Evolutionary conservation across 2,888 invertebrate species (phyloP).

Genomic region (Troides helena): DNA sequence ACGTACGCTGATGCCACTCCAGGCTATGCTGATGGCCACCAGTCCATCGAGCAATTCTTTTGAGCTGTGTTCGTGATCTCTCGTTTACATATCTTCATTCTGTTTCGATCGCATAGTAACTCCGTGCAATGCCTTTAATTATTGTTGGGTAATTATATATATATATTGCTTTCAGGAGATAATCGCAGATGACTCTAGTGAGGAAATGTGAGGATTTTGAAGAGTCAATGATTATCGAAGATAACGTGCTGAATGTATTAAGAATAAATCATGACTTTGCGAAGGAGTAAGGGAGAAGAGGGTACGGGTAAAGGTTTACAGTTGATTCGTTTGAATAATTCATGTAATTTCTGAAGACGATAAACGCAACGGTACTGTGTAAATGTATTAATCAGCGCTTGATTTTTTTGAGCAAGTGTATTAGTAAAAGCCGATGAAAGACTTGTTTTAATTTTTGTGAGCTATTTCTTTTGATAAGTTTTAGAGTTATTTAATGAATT

Average conservation of each 20-base stretch:
- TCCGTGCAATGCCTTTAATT: background rate
- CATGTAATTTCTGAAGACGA: background rate
- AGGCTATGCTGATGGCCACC: no score
- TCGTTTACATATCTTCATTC: background rate
- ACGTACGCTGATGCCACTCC: no score
- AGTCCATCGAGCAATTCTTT: no score
- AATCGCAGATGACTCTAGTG: background rate
- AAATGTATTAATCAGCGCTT: background rate
- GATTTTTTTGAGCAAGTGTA: no score
- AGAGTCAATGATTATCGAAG: background rate
- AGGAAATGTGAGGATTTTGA: background rate
- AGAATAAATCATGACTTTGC: background rate
- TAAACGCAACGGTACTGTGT: background rate
- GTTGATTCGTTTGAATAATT: background rate
- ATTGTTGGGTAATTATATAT: background rate
- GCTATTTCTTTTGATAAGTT: no score
- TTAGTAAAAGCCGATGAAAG: no score
- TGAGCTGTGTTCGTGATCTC: no score
- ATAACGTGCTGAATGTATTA: background rate
- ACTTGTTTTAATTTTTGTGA: no score
- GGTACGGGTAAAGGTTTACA: background rate
- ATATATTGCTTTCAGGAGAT: background rate
- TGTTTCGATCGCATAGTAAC: background rate
- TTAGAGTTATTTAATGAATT: no score
- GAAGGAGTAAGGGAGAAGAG: background rate